phyloP scores from a whole-genome alignment of 2,797 vertebrate species.

The Rhabdomys pumilio region DNA sequence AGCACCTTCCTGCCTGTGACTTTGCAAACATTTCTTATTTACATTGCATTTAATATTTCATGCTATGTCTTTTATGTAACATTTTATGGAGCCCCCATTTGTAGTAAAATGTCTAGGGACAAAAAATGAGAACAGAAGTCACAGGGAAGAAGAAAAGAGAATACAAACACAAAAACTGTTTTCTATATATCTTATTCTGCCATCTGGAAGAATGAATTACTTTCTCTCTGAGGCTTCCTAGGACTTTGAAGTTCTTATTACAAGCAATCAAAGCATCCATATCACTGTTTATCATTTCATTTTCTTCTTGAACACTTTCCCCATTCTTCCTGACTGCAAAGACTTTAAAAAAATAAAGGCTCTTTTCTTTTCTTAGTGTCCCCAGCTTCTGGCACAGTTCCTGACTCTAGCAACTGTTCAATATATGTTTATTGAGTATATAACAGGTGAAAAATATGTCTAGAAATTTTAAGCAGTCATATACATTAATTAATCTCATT shows the following conservation, averaged over 20 bases:
- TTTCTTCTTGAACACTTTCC: constrained; percentile 13
- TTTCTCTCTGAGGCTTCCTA: constrained; percentile 15
- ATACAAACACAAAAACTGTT: constrained; percentile 43
- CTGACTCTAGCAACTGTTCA: constrained; percentile 52
- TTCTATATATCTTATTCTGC: constrained; percentile 46
- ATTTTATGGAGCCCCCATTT: constrained; percentile 44
- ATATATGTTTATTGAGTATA: constrained; percentile 59
- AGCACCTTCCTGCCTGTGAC: neutral
- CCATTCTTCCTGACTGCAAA: constrained; percentile 2
- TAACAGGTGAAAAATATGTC: constrained; percentile 55
- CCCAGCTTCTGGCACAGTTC: constrained; percentile 45
- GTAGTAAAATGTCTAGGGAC: neutral
- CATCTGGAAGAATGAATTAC: constrained; percentile 54
- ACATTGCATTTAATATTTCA: constrained; percentile 21
- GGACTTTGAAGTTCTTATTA: constrained; percentile 19
- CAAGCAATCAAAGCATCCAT: neutral
- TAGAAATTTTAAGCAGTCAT: constrained; percentile 65
- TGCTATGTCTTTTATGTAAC: neutral
- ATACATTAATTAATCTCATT: constrained; percentile 74
- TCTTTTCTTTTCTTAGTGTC: constrained; percentile 35
- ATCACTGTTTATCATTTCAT: constrained; percentile 20
- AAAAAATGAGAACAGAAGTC: neutral
- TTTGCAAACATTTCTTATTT: constrained; percentile 54
- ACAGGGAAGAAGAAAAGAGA: neutral
- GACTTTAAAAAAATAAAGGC: constrained; percentile 45